Conservation (phyloP, 2,797 vertebrate genomes). For the Sus cebifrons region DNA sequence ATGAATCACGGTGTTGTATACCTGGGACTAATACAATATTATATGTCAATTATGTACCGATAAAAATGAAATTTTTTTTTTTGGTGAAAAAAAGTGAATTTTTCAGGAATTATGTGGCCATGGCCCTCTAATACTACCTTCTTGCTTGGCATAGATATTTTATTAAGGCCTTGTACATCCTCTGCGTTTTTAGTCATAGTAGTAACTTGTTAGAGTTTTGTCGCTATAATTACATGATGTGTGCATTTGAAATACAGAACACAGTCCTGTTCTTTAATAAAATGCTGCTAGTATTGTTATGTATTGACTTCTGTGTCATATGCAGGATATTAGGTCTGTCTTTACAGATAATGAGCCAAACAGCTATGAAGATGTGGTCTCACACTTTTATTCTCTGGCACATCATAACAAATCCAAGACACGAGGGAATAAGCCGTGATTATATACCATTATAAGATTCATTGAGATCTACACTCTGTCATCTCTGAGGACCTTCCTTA, state of each 20-base stretch:
- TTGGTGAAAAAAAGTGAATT: neutral
- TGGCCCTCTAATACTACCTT: neutral
- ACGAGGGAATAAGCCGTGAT: too few species aligned
- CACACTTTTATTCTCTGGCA: neutral
- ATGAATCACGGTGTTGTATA: too few species aligned
- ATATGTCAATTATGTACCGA: neutral
- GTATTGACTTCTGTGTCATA: neutral
- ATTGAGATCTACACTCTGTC: neutral
- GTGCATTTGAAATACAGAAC: neutral
- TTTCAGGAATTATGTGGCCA: neutral
- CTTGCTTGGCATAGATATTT: neutral
- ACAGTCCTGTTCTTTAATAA: neutral
- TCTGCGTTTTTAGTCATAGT: neutral
- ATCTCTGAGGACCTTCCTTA: neutral
- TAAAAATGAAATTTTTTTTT: neutral
- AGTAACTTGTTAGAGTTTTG: neutral
- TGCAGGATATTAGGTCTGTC: neutral
- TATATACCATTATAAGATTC: neutral
- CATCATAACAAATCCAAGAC: too few species aligned
- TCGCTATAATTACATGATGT: neutral
- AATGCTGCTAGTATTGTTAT: neutral
- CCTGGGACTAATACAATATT: neutral
- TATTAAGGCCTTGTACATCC: neutral
- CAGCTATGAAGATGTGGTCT: neutral
- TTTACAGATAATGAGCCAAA: neutral